Evolutionary conservation across 1,140 invertebrate genomes (phyloP), one percentile per base, ranked within the genome.

Genomic region (Patella vulgata): DNA sequence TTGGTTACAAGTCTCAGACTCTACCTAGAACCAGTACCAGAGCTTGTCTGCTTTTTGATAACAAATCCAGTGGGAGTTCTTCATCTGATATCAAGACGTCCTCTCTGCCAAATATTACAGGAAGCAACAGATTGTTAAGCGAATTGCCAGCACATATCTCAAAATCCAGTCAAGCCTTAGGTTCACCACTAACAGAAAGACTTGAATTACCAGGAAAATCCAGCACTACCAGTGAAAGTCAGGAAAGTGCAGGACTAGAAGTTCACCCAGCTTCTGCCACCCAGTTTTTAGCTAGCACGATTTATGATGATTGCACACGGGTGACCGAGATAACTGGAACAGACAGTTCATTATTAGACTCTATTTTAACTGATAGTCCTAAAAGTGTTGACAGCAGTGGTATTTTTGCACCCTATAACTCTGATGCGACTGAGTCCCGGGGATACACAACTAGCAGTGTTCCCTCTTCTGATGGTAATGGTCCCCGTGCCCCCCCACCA

Each of bases 301-400:
- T 36, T 36, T 36, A 36, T 36, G 14, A 36, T 36, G 33, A 36
- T 14, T 59, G 51, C 44, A 48, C 21, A 46, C 48, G 36, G 25
- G 63, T 23, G 33, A 50, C 6, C 56, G 52, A 40, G 46, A 50
- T 23, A 31, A 39, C 51, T 23, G 54, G 51, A 14, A 60, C 62
- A 27, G 67, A 65, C 51, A 61, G 63, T 51, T 65, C 64, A 6
- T 21, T 73, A 0, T 48, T 74, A 9, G 77, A 79, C 59, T 76
- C 75, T 2, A 73, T 78, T 36, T 66, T 80, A 17, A 80, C 74
- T 23, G 74, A 78, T 61, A 80, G 76, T 61, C 76, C 76, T 14
- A 47, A 46, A 21, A 77, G 74, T 62, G 70, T 74, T 6, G 67
- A 75, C 50, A 75, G 76, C 52, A 78, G 71, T 73, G 78, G 76